phyloP scores from a whole-genome alignment of 2,113 vertebrate species.

The Thomomys bottae region DNA sequence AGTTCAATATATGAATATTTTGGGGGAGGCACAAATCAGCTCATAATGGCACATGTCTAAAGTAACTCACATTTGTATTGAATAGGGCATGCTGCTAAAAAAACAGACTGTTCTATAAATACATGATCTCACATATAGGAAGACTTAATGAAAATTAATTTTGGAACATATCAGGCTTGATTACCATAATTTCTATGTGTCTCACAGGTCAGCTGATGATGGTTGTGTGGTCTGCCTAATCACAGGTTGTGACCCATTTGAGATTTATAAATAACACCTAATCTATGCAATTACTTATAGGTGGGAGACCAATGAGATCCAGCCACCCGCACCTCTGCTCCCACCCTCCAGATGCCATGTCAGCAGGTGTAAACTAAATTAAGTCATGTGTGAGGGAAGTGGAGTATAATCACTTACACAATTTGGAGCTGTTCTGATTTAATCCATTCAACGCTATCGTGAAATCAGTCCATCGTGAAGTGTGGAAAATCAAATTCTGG shows the following conservation, averaged over 20 bases:
- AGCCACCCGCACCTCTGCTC: background rate
- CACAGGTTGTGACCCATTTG: conserved; percentile 4
- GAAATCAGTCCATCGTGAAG: background rate
- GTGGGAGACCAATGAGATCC: background rate
- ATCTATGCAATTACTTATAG: conserved; percentile 19
- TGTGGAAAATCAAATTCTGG: background rate
- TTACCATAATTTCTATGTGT: conserved; percentile 54
- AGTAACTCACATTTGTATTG: conserved; percentile 34
- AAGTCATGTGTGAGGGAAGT: conserved; percentile 60
- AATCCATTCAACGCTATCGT: conserved; percentile 52
- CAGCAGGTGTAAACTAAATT: conserved; percentile 67
- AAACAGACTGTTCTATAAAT: conserved; percentile 52
- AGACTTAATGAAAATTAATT: conserved; percentile 70
- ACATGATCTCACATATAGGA: background rate
- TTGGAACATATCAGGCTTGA: conserved; percentile 55
- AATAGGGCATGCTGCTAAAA: conserved; percentile 41
- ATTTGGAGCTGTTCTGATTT: conserved; percentile 64
- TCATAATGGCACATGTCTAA: background rate
- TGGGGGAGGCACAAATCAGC: background rate
- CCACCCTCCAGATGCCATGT: conserved; percentile 14
- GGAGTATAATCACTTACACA: conserved; percentile 67
- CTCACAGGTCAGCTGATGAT: conserved; percentile 13
- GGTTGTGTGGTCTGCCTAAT: conserved; percentile 38
- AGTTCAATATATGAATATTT: background rate
- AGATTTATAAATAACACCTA: conserved; percentile 59